These are phyloP conservation scores for Aphodius sticticus DNA, from an alignment of 2,888 invertebrate species.

Conservation along the genomic window DNA sequence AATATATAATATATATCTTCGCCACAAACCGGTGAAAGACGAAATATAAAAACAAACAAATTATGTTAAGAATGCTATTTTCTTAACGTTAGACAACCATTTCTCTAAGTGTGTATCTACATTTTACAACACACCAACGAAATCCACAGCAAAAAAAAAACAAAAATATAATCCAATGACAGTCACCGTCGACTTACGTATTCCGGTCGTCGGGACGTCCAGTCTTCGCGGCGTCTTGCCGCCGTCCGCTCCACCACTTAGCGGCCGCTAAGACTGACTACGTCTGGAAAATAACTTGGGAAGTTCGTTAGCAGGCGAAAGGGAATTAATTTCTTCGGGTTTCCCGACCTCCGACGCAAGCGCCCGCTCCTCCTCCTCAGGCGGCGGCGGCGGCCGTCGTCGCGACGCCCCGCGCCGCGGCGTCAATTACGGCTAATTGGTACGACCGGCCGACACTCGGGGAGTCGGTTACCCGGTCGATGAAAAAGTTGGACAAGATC, in stretches of 20 bases:
- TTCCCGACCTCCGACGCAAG: conserved; percentile 51
- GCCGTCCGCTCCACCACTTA: conserved; percentile 36
- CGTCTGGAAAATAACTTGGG: conserved; percentile 46
- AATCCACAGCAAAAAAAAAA: background rate
- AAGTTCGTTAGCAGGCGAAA: conserved; percentile 49
- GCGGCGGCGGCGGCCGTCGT: conserved; percentile 6
- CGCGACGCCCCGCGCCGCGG: conserved; percentile 45
- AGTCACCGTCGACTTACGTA: background rate
- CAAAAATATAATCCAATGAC: background rate
- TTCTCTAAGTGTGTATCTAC: no score
- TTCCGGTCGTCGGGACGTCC: background rate
- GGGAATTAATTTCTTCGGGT: conserved; percentile 51
- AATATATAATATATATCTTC: no score
- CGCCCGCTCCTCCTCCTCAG: conserved; percentile 43
- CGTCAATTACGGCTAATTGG: conserved; percentile 58
- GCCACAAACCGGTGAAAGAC: no score
- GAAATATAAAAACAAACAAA: no score
- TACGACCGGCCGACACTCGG: conserved; percentile 46
- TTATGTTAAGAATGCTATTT: no score
- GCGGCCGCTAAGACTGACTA: conserved; percentile 36
- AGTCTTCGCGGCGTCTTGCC: conserved; percentile 28
- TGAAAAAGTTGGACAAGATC: conserved; percentile 60
- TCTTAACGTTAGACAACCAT: no score
- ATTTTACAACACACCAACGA: no score
- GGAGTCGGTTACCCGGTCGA: conserved; percentile 57